phyloP scores from a whole-genome alignment of 2,113 vertebrate species.

The Candoia aspera region DNA sequence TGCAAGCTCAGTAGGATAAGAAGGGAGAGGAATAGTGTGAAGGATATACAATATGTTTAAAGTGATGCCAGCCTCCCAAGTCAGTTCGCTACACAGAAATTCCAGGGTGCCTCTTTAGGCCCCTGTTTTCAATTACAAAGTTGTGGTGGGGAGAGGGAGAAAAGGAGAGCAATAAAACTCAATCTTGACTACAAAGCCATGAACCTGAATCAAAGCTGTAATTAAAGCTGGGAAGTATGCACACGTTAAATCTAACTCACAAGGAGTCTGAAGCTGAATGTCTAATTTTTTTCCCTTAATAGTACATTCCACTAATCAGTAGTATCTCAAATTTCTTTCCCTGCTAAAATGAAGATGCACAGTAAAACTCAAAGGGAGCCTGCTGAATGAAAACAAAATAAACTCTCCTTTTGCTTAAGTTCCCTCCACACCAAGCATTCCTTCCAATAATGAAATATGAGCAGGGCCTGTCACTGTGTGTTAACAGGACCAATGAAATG shows the following conservation, averaged over 20 bases:
- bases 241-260: constrained; percentile 72
- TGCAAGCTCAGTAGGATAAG: constrained; percentile 8
- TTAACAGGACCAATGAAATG: constrained; percentile 37
- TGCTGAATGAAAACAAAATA: constrained; percentile 39
- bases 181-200: constrained; percentile 59
- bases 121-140: constrained; percentile 32
- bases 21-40: background rate
- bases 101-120: constrained; percentile 13
- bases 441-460: constrained; percentile 28
- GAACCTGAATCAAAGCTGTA: constrained; percentile 72
- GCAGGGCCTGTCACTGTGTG: background rate
- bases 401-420: background rate
- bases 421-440: constrained; percentile 23
- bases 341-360: constrained; percentile 29
- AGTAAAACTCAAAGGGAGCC: constrained; percentile 15
- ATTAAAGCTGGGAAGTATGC: constrained; percentile 58
- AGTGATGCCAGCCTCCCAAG: background rate
- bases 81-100: background rate
- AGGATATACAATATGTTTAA: background rate
- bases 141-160: background rate
- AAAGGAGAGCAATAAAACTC: constrained; percentile 50
- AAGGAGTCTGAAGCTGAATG: constrained; percentile 65
- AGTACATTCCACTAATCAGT: constrained; percentile 42
- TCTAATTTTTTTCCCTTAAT: constrained; percentile 52
- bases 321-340: constrained; percentile 31